Evolutionary conservation across 2,888 invertebrate genomes (phyloP), one percentile per base, ranked within the genome.

Genomic region (Orchestes rusci): DNA sequence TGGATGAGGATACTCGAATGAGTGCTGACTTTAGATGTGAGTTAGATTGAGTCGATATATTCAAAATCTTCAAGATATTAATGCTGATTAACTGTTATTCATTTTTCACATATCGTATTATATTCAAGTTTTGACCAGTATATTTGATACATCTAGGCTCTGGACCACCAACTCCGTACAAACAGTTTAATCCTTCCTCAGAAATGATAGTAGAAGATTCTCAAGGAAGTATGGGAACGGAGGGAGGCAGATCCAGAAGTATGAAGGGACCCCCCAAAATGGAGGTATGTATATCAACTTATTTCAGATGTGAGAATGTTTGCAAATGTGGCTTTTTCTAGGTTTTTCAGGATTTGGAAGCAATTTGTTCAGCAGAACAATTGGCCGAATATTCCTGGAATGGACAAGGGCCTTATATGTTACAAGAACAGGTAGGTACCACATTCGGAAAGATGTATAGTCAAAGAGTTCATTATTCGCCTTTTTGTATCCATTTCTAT

Each of bases 361-460:
- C 65, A 40, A 58, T 65, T 1, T 61, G 67, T 62, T 84, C 85
- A 15, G 91, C 92, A 12, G 86, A 89, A 40, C 87, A 88, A 65
- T 79, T 96, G 39, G 90, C 89, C 47, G 95, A 96, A 66, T 96
- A 96, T 64, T 86, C 84, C 59, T 96, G 96, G 96, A 76, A 70
- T 57, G 76, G 66, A 54, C 79, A 80, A 36, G 86, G 94, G 59
- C 85, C 87, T 37, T 92, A 82, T 70, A 91, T 95, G 86, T 80
- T 96, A 45, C 94, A 97, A 69, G 97, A 97, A 66, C 97, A 87
- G 67, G 85, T 99, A 29, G 10, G 28, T 41, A n/a, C 34, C 31
- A 2, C 8, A 2, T 31, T 31, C 10, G 10, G 27, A 27, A 27
- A n/a, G 27, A 27, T 10, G 10, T 10, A n/a, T 27, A n/a, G 27